Conservation (phyloP, 2,888 invertebrate genomes). For the Axea sp. region DNA sequence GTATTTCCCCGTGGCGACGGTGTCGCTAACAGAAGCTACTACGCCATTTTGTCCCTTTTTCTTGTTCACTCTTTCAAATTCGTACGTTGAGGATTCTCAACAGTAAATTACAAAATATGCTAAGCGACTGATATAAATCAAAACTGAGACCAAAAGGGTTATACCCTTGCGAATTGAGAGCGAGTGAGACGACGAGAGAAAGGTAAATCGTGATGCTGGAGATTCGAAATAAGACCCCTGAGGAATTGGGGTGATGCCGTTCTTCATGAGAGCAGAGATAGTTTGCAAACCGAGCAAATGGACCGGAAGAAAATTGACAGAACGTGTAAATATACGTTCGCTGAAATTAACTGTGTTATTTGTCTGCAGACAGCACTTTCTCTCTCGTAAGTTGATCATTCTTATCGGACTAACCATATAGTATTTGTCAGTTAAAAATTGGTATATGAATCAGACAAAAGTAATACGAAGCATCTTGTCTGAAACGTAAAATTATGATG, state of each 20-base stretch:
- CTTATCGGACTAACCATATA: no score
- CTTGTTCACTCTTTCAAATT: constrained; percentile 65
- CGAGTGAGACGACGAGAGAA: constrained; percentile 49
- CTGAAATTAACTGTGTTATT: constrained; percentile 10
- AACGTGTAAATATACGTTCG: constrained; percentile 45
- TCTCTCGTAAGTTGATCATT: not conserved
- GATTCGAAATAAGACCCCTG: constrained; percentile 65
- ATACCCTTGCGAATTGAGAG: constrained; percentile 48
- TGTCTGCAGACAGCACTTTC: not conserved
- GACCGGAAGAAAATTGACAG: constrained; percentile 72
- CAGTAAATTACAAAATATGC: constrained; percentile 80
- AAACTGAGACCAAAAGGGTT: constrained; percentile 71
- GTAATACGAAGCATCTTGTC: no score
- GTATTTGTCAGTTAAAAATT: no score
- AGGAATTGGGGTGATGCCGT: constrained; percentile 62
- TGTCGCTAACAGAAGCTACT: constrained; percentile 68
- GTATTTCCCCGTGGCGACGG: constrained; percentile 65
- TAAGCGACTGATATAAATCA: constrained; percentile 80
- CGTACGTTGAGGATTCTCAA: constrained; percentile 78
- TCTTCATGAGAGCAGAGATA: constrained; percentile 62
- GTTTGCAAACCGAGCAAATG: constrained; percentile 79
- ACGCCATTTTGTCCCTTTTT: constrained; percentile 61
- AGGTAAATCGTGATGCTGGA: constrained; percentile 45
- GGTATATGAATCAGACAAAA: no score
- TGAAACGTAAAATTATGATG: no score